Conservation (phyloP, 2,797 vertebrate species). For the Siniperca undulata region DNA sequence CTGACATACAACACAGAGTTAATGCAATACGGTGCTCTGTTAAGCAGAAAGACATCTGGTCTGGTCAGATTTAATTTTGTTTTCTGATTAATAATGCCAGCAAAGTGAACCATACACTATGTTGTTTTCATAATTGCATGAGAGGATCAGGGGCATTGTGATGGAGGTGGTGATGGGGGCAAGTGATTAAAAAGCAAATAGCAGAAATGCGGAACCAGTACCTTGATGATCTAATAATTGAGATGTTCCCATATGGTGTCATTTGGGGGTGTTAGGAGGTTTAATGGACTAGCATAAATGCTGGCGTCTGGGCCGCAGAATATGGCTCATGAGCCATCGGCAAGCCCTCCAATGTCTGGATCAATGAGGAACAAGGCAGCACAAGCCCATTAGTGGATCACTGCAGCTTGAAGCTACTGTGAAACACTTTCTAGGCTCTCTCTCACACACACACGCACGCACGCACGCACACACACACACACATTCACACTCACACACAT, state of each 20-base stretch:
- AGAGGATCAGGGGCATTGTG: constrained; percentile 11
- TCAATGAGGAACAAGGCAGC: constrained; percentile 78
- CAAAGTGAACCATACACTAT: constrained; percentile 29
- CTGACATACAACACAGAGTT: constrained; percentile 34
- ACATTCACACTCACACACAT: constrained; percentile 15
- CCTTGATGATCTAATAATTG: constrained; percentile 67
- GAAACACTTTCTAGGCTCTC: constrained; percentile 49
- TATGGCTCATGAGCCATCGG: constrained; percentile 72
- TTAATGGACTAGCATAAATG: constrained; percentile 73
- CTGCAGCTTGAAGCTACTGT: constrained; percentile 66
- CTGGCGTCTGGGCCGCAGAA: constrained; percentile 48
- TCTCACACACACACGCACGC: constrained; percentile 10
- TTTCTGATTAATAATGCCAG: constrained; percentile 48
- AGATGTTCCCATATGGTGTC: constrained; percentile 58
- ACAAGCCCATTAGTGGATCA: constrained; percentile 78
- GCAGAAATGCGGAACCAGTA: constrained; percentile 31
- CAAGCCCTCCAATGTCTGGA: constrained; percentile 61
- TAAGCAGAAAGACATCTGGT: constrained; percentile 55
- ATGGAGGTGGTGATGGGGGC: background rate
- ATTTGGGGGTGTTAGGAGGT: constrained; percentile 60
- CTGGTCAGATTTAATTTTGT: constrained; percentile 45
- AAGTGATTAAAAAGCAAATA: constrained; percentile 50
- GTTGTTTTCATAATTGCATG: constrained; percentile 44
- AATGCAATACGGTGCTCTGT: constrained; percentile 37
- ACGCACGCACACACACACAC: background rate